Evolutionary conservation across 2,888 invertebrate genomes (phyloP).

Genomic region (Nemoura dubitans): DNA sequence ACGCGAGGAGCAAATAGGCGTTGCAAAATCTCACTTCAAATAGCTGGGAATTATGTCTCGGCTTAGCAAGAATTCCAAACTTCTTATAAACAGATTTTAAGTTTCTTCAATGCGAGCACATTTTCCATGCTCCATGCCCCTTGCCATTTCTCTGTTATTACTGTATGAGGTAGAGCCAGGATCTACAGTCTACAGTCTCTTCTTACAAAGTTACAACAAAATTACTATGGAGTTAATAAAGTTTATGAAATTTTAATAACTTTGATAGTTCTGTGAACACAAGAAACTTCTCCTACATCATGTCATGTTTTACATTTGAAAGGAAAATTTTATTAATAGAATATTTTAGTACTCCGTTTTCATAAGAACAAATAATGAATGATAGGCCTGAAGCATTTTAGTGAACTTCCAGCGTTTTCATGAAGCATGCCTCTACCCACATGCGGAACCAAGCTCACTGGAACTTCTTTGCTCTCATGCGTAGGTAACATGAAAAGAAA

Average conservation of each 20-base stretch:
- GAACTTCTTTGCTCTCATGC: too few species aligned
- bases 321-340: constrained; percentile 40
- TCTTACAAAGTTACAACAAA: constrained; percentile 25
- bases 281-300: constrained; percentile 22
- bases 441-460: too few species aligned
- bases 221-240: constrained; percentile 35
- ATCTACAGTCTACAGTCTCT: background rate
- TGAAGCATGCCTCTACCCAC: too few species aligned
- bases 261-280: constrained; percentile 36
- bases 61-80: constrained; percentile 39
- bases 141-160: background rate
- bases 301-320: constrained; percentile 32
- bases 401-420: background rate
- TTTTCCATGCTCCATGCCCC: background rate
- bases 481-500: too few species aligned
- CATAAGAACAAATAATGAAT: constrained; percentile 26
- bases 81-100: constrained; percentile 26
- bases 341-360: constrained; percentile 43
- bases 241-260: constrained; percentile 41
- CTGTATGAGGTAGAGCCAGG: background rate
- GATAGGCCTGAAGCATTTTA: constrained; percentile 12
- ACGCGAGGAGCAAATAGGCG: background rate
- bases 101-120: background rate
- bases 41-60: constrained; percentile 27
- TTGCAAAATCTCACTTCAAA: background rate